Evolutionary conservation across 1,140 invertebrate species (phyloP).

Genomic region (Drosophila parabipectinata): DNA sequence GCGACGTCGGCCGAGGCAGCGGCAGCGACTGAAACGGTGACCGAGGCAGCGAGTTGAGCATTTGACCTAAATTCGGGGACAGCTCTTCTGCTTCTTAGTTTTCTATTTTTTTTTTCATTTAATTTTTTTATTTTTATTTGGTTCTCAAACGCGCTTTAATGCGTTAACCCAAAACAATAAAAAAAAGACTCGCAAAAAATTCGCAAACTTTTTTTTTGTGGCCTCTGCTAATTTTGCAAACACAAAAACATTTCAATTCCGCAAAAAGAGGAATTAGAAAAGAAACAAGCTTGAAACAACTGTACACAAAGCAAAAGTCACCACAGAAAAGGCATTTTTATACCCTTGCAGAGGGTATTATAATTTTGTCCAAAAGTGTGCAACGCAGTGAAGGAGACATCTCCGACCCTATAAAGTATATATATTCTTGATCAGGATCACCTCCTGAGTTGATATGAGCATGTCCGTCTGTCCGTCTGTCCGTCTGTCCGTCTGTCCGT

Average conservation of each 20-base stretch:
- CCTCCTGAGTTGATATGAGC: too few relatives aligned
- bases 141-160: slow-evolving; percentile 42
- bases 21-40: slow-evolving; percentile 32
- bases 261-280: slow-evolving; percentile 26
- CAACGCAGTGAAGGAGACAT: too few relatives aligned
- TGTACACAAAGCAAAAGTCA: slow-evolving; percentile 45
- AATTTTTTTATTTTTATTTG: background rate
- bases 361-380: too few relatives aligned
- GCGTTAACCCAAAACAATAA: slow-evolving; percentile 23
- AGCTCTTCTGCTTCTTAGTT: slow-evolving; percentile 30
- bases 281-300: slow-evolving; percentile 43
- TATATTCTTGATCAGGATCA: too few relatives aligned
- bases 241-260: slow-evolving; percentile 43
- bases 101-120: slow-evolving; percentile 25
- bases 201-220: slow-evolving; percentile 33
- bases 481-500: too few relatives aligned
- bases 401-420: too few relatives aligned
- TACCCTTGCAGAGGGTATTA: too few relatives aligned
- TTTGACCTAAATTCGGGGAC: slow-evolving; percentile 72
- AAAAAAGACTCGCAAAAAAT: slow-evolving; percentile 22
- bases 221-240: slow-evolving; percentile 66
- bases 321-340: slow-evolving; percentile 6
- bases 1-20: slow-evolving; percentile 14
- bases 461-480: too few relatives aligned
- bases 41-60: slow-evolving; percentile 50